These are phyloP conservation scores for Coptodon bakossiorum DNA, from an alignment of 2,113 vertebrate genomes.

Conservation along the genomic window DNA sequence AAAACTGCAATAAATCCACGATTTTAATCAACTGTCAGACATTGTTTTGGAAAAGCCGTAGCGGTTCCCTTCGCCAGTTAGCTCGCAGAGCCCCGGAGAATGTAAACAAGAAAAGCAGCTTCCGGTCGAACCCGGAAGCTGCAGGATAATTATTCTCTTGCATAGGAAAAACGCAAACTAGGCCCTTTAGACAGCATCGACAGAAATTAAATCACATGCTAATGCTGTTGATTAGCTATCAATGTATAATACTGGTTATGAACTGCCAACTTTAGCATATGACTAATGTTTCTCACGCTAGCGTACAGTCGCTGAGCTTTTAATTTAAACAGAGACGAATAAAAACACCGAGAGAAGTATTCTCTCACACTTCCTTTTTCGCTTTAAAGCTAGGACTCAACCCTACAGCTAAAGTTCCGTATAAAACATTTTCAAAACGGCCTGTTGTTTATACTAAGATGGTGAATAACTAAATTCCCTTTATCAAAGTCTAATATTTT, in stretches of 20 bases:
- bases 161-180: not conserved
- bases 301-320: not conserved
- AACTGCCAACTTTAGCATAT: not conserved
- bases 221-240: not conserved
- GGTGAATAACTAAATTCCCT: not conserved
- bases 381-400: not conserved
- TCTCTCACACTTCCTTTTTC: not conserved
- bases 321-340: not conserved
- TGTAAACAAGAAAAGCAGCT: conserved; percentile 56
- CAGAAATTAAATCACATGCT: not conserved
- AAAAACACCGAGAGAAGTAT: not conserved
- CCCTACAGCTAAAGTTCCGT: not conserved
- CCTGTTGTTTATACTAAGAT: not conserved
- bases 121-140: conserved; percentile 38
- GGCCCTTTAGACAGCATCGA: rapidly evolving
- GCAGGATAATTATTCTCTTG: not conserved
- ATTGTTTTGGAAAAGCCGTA: not conserved
- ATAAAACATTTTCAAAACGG: not conserved
- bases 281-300: not conserved
- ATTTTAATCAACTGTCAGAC: not conserved
- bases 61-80: not conserved
- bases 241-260: rapidly evolving
- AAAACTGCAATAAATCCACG: not conserved
- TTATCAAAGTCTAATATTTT: not conserved
- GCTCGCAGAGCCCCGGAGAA: not conserved